Evolutionary conservation across 2,113 vertebrate species (phyloP).

Genomic region (Sigmodon hispidus): DNA sequence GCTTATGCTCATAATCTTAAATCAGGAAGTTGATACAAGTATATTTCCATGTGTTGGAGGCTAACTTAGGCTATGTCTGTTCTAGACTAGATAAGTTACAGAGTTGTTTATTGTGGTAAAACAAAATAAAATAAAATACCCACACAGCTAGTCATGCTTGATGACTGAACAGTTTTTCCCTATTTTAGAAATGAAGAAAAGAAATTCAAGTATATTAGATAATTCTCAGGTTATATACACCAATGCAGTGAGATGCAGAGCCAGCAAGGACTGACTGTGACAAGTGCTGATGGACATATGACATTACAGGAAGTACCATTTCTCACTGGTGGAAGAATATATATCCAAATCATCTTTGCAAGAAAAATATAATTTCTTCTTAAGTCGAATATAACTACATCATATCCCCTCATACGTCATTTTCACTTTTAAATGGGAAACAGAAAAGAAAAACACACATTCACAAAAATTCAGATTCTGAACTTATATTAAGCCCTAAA

Average conservation of each 20-base stretch:
- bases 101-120: neutral
- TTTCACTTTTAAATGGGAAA: neutral
- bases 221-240: neutral
- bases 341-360: neutral
- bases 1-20: neutral
- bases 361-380: neutral
- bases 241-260: neutral
- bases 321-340: neutral
- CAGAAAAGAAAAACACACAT: neutral
- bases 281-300: neutral
- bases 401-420: neutral
- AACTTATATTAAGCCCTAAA: neutral
- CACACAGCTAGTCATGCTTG: neutral
- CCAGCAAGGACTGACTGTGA: neutral
- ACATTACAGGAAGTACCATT: neutral
- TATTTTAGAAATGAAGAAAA: neutral
- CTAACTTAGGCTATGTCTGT: neutral
- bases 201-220: neutral
- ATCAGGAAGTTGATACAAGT: neutral
- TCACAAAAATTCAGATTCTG: neutral
- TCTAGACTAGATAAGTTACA: neutral
- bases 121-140: neutral
- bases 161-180: neutral
- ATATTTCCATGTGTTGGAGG: neutral
- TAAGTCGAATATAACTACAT: neutral